These are phyloP conservation scores for Bombyx mandarina DNA, from an alignment of 1,140 invertebrate genomes.

Conservation along the genomic window DNA sequence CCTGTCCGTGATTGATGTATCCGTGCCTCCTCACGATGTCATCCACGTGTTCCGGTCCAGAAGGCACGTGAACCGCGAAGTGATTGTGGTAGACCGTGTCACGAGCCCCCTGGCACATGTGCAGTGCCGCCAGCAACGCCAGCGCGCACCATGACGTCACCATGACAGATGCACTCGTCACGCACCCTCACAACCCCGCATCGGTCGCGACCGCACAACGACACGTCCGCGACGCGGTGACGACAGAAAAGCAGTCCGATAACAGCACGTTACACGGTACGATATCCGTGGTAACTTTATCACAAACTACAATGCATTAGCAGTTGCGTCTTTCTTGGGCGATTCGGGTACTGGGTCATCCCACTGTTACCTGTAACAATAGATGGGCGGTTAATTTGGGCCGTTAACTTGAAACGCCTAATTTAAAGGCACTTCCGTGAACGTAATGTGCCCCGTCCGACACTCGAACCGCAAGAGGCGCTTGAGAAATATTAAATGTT, in stretches of 20 bases:
- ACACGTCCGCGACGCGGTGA: not conserved
- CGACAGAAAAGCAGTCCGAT: too few relatives aligned
- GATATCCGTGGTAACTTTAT: not conserved
- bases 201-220: slow-evolving; percentile 15
- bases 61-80: slow-evolving; percentile 83
- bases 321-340: slow-evolving; percentile 5
- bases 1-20: slow-evolving; percentile 82
- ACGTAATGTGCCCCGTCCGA: slow-evolving; percentile 17
- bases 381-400: slow-evolving; percentile 10
- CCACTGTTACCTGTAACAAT: slow-evolving; percentile 25
- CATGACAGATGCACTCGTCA: slow-evolving; percentile 32
- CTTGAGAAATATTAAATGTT: slow-evolving; percentile 41
- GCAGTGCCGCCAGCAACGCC: slow-evolving; percentile 46
- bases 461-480: slow-evolving; percentile 27
- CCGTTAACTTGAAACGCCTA: slow-evolving; percentile 17
- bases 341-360: slow-evolving; percentile 22
- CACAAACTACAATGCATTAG: not conserved
- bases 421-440: slow-evolving; percentile 29
- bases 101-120: slow-evolving; percentile 23
- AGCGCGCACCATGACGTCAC: slow-evolving; percentile 53
- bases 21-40: slow-evolving; percentile 79
- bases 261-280: too few relatives aligned
- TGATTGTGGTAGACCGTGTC: slow-evolving; percentile 78
- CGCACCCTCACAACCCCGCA: slow-evolving; percentile 33
- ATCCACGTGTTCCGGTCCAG: slow-evolving; percentile 71